Base-by-base conservation (phyloP, 2,888 invertebrate genomes). In the Phanerotoma sp. region DNA sequence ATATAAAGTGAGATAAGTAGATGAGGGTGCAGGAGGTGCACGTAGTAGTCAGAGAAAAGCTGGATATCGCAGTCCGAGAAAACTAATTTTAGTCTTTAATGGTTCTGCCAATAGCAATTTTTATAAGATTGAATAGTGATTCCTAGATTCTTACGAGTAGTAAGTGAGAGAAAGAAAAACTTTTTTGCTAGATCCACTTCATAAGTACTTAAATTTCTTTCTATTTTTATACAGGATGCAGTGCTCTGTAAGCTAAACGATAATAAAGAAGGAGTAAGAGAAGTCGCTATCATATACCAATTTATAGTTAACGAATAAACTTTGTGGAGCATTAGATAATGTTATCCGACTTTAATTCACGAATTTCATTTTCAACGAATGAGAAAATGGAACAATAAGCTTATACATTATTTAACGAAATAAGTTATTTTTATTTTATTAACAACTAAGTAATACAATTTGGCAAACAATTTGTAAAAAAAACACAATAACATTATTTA, bases 91-190 rank as follows among this genome's bases (percentile, higher is more conserved):
- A 66, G 58, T 58, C 62, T 62, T 63, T 71, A 71, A 71, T 70
- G 67, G 70, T 63, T 68, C 70, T 70, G 70, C 66, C 71, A 69
- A 69, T 70, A 69, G 65, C 66, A 69, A 70, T 71, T 70, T 67
- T 65, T 63, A 56, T 59, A 62, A 64, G 63, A 59, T 63, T 63
- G 67, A 68, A 69, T 66, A 64, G 65, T 60, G 63, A 65, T 64
- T 62, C 58, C 47, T 37, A 59, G 60, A 62, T 60, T 46, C 58
- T 57, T 42, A 47, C 32, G 40, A 25, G 47, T 38, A 33, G 21
- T 20, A 21, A 11, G 41, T 22, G 22, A 38, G 30, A 56, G 56
- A 45, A 47, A 28, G 51, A 33, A 57, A 61, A 59, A 32, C 54
- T 61, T 52, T 30, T 37, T 38, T 32, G 33, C 35, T 40, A 30